Base-by-base conservation (phyloP, 2,797 vertebrate species). In the Rachycentron canadum region DNA sequence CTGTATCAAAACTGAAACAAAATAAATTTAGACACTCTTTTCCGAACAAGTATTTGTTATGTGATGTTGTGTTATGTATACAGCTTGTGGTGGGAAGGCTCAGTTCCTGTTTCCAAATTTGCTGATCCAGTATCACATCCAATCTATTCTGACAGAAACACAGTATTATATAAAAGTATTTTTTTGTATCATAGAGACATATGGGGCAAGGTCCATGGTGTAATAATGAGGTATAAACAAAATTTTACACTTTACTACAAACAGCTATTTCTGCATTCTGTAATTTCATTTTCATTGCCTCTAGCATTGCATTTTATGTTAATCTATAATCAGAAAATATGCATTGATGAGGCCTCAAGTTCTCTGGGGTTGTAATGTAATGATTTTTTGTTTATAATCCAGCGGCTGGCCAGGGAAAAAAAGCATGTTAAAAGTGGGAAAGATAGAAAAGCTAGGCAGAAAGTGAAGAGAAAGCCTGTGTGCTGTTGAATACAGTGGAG, bases 221-320 rank as follows among this genome's bases (percentile, higher is more conserved):
- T 60, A 56, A 55, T 47, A 12, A 12, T 34, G 14, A 38, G 38
- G n/a, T 17, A 47, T 69, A 34, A 47, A 68, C 47, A 57, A 34
- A 21, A n/a, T n/a, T 34, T 17, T 6, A 55, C 16, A 55, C 8
- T 55, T 21, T 34, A 5, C 2, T 34, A 5, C 2, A 34, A 16
- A 58, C 57, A 55, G 53, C 32, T 5, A 38, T 11, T 71, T 65
- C 36, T 79, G 41, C 61, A 32, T 60, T 75, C 73, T 57, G 52
- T 69, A 52, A 52, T 78, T 78, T 82, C 26, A 23, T 10, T 58
- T 58, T 80, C 16, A 77, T 69, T 71, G 73, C 66, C 34, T 28
- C 47, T 57, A 49, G 69, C 61, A 5, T 40, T 73, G 38, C 21
- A 38, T 74, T 84, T 80, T 47, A 72, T 76, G 64, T 73, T 69